Evolutionary conservation across 1,140 invertebrate genomes (phyloP), one percentile per base, ranked within the genome.

Genomic region (Drosophila teissieri): DNA sequence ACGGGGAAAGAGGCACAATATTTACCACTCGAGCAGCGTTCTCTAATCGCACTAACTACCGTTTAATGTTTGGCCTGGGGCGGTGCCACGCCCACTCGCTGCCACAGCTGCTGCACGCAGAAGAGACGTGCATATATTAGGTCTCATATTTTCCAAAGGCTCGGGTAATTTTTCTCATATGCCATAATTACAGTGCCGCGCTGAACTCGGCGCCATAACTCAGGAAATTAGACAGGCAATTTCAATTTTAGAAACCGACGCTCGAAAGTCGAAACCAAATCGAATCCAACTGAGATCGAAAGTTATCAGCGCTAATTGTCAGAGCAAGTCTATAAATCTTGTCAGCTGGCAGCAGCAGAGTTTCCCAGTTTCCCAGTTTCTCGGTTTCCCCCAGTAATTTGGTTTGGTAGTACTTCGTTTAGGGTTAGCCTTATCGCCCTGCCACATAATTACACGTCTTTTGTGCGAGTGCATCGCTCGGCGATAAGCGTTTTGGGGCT

Each of bases 181-280:
- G 79, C 68, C 56, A 83, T 88, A 86, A 86, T 86, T 86, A 77
- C 63, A 53, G 14, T 63, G 73, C 39, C 22, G 15, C 42, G 44
- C 53, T 79, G 75, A 76, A 79, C 83, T 76, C 65, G 48, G 37
- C 51, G 60, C 65, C 67, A 79, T 86, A 86, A 79, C 74, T 86
- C 76, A 89, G 24, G n/a, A 86, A 86, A 88, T 88, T 86, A 77
- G 83, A 88, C 80, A 86, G 79, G 51, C 79, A 86, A 88, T 82
- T 75, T 88, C 75, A 76, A 88, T 86, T 81, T 78, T 40, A 39
- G 46, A 11, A 31, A 7, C 7, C 31, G 4, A 34, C 27, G 55
- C 17, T 34, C 24, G 40, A 22, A 68, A 68, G 39, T 36, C 27
- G 46, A 58, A 7, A 27, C 31, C 24, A 19, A 49, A 44, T 68